Evolutionary conservation across 2,888 invertebrate species (phyloP), one percentile per base, ranked within the genome.

Genomic region (Chloromyia formosa): DNA sequence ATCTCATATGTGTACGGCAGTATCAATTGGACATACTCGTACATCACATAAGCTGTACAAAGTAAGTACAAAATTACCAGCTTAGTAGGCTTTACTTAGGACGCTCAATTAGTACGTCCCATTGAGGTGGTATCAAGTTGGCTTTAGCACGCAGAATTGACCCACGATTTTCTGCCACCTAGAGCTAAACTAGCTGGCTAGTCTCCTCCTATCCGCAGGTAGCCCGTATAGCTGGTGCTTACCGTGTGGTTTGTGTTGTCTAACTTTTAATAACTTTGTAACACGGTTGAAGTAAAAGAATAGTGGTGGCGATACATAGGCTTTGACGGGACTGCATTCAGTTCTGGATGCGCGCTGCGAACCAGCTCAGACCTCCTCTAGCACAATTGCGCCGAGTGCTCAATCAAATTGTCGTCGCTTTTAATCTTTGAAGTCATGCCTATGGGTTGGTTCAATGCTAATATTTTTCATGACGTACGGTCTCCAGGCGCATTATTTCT

Each of bases 361-460:
- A 23, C 20, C 7, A 22, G 27, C 5, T 23, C 22, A 60, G 1
- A 23, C 60, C 22, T 60, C 23, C 60, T 23, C 23, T n/a, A 23
- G 12, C 49, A 10, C 14, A n/a, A 49, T 10, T n/a, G 12, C 49
- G 49, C 12, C 27, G 3, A 49, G 12, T 53, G 12, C 58, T 58
- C 20, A 58, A 58, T 58, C 58, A 58, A 58, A 58, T 58, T 58
- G 58, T 9, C 58, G 58, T 58, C 58, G 18, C 20, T 58, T 53
- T 49, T 49, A 49, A 49, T 49, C 49, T 49, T 49, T 49, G 49
- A 49, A 49, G 5, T 3, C 49, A 49, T 49, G 49, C 49, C 49
- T 49, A 12, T 3, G 10, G 49, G 49, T n/a, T 49, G 49, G 3
- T n/a, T 10, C 49, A 49, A n/a, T 49, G 7, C 27, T 35, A 35